A percentile compares a stretch with the other conserved stretches of the same genome.
Conservation (phyloP, 2,888 invertebrate species). For the Drosophila tanythrix region DNA sequence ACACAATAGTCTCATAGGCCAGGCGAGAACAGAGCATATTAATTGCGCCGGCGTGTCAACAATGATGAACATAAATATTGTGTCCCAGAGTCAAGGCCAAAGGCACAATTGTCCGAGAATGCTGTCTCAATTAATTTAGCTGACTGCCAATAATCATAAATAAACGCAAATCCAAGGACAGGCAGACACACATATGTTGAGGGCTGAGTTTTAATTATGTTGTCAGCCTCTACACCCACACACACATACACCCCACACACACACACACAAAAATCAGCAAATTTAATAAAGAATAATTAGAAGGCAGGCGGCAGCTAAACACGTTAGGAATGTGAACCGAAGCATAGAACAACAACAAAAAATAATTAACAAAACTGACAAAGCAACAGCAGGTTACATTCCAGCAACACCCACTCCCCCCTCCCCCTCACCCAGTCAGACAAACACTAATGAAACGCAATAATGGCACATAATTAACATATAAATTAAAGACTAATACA, state of each 20-base stretch:
- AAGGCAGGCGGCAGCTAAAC: constrained; percentile 36
- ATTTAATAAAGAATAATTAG: constrained; percentile 78
- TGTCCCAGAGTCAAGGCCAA: constrained; percentile 42
- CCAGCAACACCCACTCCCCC: background rate
- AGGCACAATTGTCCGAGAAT: constrained; percentile 31
- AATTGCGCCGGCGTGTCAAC: constrained; percentile 49
- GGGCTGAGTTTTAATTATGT: constrained; percentile 67
- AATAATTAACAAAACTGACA: constrained; percentile 73
- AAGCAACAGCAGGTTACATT: constrained; percentile 47
- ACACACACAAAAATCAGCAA: constrained; percentile 40
- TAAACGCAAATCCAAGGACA: constrained; percentile 55
- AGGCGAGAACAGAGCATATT: constrained; percentile 4
- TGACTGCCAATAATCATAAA: constrained; percentile 75
- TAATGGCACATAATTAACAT: constrained; percentile 71
- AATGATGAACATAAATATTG: constrained; percentile 58
- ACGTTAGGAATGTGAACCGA: constrained; percentile 51
- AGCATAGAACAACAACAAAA: constrained; percentile 39
- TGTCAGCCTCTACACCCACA: constrained; percentile 8
- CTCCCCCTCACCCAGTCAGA: background rate
- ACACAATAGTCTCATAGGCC: constrained; percentile 16
- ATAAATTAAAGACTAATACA: constrained; percentile 74
- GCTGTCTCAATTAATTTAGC: constrained; percentile 70
- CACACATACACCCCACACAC: background rate
- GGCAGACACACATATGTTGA: constrained; percentile 20
- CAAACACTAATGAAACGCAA: constrained; percentile 48